Evolutionary conservation across 2,113 vertebrate species (phyloP).

Genomic region (Guaruba guarouba): DNA sequence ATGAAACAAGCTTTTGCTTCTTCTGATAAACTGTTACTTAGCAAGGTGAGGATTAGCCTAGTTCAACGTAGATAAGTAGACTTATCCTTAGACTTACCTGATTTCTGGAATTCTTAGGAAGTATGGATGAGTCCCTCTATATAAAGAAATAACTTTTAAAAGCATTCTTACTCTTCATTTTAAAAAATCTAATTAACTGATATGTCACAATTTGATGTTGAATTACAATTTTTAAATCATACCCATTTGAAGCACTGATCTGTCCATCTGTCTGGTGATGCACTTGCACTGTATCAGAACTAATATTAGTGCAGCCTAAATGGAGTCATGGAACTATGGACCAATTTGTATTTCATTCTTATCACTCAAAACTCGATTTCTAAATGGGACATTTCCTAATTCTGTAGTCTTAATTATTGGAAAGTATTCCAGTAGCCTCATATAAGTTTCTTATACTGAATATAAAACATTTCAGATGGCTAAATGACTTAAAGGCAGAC

Average conservation of each 20-base stretch:
- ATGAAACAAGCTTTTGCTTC: not conserved
- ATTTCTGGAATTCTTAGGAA: constrained; percentile 3
- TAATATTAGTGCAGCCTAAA: not conserved
- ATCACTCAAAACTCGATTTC: constrained; percentile 22
- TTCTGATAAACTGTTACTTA: not conserved
- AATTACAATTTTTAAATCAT: not conserved
- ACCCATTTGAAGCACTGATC: not conserved
- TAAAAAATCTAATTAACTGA: not conserved
- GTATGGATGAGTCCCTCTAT: not conserved
- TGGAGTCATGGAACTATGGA: not conserved
- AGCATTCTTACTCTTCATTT: constrained; percentile 21
- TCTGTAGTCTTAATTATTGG: not conserved
- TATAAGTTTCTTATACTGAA: not conserved
- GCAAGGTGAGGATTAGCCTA: not conserved
- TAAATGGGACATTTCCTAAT: constrained; percentile 28
- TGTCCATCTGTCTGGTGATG: not conserved
- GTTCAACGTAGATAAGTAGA: not conserved
- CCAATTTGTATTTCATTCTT: not conserved
- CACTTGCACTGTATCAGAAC: not conserved
- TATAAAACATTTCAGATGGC: not conserved
- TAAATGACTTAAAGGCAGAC: not conserved
- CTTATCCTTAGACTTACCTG: not conserved
- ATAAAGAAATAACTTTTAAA: not conserved
- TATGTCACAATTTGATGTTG: not conserved
- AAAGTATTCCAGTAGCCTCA: not conserved